Evolutionary conservation across 2,113 vertebrate species (phyloP), one percentile per base, ranked within the genome.

Genomic region (Cettia cetti): DNA sequence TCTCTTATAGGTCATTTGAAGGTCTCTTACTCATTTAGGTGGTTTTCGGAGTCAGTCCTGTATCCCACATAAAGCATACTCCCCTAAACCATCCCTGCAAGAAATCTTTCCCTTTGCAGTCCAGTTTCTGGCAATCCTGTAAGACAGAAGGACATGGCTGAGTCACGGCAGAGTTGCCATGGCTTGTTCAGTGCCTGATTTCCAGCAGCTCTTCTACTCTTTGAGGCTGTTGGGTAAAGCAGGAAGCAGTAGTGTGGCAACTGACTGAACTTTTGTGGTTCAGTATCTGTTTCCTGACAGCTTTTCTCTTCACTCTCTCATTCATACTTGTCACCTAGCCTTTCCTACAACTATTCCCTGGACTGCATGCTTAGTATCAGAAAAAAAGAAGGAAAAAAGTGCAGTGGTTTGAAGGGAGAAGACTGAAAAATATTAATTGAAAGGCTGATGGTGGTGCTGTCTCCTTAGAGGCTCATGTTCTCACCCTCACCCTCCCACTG

Each of bases 1-100:
- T 42, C 24, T 85, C 0, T 0, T 14, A 3, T 28, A 60, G 47
- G 22, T 76, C 6, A 0, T 59, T 42, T 68, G 33, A 71, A 81
- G 47, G 30, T 45, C 39, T 66, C 70, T 56, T 30, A 27, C 33
- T 52, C 21, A 26, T 47, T 74, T 33, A 44, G 27, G 37, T 65
- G 31, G 9, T 52, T 92, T 96, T 56, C 40, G 87, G 77, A 87
- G 37, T 30, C 78, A 61, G 21, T 33, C 27, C 35, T 13, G 18
- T 33, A 50, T 13, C 33, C 35, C 27, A 22, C 5, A 2, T 66
- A 54, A 78, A 84, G 33, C 30, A 33, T 18, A 35, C 24, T 54
- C 19, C 39, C 12, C 77, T 10, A 31, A 68, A 42, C 56, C 31
- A 47, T 76, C 49, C 40, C 69, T 84, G 47, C 61, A 85, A 75